Percentiles rank a stretch among this genome's conserved stretches.
phyloP scores from a whole-genome alignment of 2,113 vertebrate genomes.

The Heterochromis multidens region DNA sequence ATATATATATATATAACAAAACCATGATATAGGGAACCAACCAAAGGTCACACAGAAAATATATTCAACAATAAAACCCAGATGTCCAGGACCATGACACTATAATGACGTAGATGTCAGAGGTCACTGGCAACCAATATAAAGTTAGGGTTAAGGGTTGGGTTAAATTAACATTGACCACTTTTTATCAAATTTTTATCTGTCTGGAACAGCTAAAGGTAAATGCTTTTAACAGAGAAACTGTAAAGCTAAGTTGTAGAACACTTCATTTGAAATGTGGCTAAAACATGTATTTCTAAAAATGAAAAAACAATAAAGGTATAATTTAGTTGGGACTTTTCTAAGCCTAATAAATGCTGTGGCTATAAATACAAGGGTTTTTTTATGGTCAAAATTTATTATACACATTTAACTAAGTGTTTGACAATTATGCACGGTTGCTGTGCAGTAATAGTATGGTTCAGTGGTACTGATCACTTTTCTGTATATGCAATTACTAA shows the following conservation, averaged over 20 bases:
- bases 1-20: too few relatives aligned
- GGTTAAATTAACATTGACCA: background rate
- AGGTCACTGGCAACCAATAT: background rate
- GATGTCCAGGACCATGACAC: too few relatives aligned
- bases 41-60: too few relatives aligned
- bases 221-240: background rate
- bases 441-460: background rate
- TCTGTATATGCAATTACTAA: background rate
- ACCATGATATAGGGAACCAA: too few relatives aligned
- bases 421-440: background rate
- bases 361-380: background rate
- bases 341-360: background rate
- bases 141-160: background rate
- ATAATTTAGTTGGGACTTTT: background rate
- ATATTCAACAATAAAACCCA: too few relatives aligned
- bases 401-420: background rate
- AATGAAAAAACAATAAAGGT: background rate
- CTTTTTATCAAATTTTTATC: background rate
- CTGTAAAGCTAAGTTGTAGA: background rate
- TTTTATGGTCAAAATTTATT: background rate
- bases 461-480: background rate
- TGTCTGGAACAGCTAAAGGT: background rate
- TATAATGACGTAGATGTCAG: background rate
- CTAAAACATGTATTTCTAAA: background rate
- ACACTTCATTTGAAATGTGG: background rate